Base-by-base conservation (phyloP, 2,797 vertebrate species). In the Ispidina picta region DNA sequence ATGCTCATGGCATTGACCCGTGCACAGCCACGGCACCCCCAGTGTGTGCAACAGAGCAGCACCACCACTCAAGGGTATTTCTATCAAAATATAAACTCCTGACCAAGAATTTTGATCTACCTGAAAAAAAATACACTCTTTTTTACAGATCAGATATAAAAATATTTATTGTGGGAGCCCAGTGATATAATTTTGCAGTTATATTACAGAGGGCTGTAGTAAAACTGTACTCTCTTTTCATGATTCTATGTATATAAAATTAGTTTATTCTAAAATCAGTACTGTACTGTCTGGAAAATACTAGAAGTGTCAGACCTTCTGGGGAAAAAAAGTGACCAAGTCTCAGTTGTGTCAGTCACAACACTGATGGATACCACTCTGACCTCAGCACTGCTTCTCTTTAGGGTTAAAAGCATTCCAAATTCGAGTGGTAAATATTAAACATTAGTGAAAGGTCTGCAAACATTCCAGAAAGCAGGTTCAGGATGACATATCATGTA, bases 401-500 rank as follows among this genome's bases (percentile, higher is more conserved):
- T 72, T 78, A 83, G 54, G 80, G 72, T 59, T 88, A 72, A 71
- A 96, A 87, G 66, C 70, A 88, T 66, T 71, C 37, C 29, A 66
- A 70, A 65, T 92, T 19, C 83, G 80, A 83, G 25, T 69, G 92
- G 83, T 64, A 91, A 94, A 83, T 58, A 81, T 46, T 66, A 81
- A 89, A 78, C 63, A 88, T 11, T 89, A 89, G 65, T 49, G 66
- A 68, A 86, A 93, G 23, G 58, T 92, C 81, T 95, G 16, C 33
- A 73, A 78, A 85, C 48, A 60, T 74, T 88, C 79, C 80, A 95
- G 71, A 83, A 64, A 78, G 48, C 58, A 31, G 16, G 83, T 89
- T 85, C 51, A 44, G 93, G 49, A 72, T 22, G 72, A 81, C 29
- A 23, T 29, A 48, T 8, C 55, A 52, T 9, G 33, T 71, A 56